phyloP scores from a whole-genome alignment of 1,140 invertebrate genomes.

The Drosophila teissieri region DNA sequence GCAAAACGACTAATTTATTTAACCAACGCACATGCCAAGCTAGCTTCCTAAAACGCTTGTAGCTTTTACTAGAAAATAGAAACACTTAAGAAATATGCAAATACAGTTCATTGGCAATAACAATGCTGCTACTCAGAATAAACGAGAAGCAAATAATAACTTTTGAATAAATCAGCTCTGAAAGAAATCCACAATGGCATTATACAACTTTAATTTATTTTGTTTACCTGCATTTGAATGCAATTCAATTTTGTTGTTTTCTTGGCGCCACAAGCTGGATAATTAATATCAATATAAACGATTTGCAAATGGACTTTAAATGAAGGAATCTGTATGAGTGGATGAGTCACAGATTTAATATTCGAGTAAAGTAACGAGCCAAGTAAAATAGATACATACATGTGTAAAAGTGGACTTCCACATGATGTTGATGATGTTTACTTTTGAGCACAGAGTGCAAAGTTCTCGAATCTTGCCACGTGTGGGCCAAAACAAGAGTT shows the following conservation, averaged over 20 bases:
- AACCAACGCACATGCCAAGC: conserved; percentile 26
- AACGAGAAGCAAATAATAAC: background rate
- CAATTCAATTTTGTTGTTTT: conserved; percentile 4
- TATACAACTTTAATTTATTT: too few relatives aligned
- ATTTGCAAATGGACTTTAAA: background rate
- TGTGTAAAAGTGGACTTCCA: conserved; percentile 18
- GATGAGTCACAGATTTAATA: conserved; percentile 47
- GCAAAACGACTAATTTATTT: conserved; percentile 71
- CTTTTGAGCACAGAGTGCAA: conserved; percentile 53
- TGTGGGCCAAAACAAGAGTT: conserved; percentile 27
- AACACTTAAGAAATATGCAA: too few relatives aligned
- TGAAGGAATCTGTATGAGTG: background rate
- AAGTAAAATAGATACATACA: conserved; percentile 20
- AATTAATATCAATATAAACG: background rate
- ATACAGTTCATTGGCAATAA: too few relatives aligned
- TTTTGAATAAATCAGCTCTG: background rate
- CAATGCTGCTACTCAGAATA: background rate
- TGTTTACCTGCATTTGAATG: background rate
- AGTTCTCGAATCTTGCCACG: conserved; percentile 47
- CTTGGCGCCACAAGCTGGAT: conserved; percentile 4
- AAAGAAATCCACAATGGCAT: too few relatives aligned
- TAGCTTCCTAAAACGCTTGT: background rate
- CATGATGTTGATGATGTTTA: conserved; percentile 40
- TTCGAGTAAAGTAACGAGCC: conserved; percentile 9
- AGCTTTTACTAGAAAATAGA: conserved; percentile 8